Evolutionary conservation across 2,888 invertebrate species (phyloP), one percentile per base, ranked within the genome.

Genomic region (Pelosia muscerda): DNA sequence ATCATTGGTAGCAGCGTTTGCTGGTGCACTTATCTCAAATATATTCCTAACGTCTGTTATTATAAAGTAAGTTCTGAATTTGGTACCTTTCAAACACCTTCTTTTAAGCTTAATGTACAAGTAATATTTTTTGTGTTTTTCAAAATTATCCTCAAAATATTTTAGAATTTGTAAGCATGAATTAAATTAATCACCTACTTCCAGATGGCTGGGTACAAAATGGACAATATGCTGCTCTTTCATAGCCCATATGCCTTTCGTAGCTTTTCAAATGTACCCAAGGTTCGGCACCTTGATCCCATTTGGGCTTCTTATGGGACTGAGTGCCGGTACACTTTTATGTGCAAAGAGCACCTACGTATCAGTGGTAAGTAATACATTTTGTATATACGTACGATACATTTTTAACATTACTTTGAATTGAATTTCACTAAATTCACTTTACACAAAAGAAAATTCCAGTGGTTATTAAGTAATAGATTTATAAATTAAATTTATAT

Each of bases 311-410:
- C 85, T 96, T 38, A 94, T 97, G 0, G 97, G 97, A 0, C 80
- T 97, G 3, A 96, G 96, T 0, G 97, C 96, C 0, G 96, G 84
- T 78, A 97, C 83, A 85, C 91, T 97, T 28, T 97, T 97, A 97
- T 96, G 96, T 31, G 96, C 97, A 38, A 96, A 97, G 82, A 97
- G 97, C 83, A 96, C 96, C 0, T 97, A 97, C 81, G 88, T 97
- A 13, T 96, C 96, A 64, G 95, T 96, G 88, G 96, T 94, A 69
- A 87, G 15, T 38, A 13, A 54, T 4, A 54, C 11, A 54, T 54
- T 23, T 22, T 54, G 11, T 11, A 2, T 23, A 10, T 10, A 10
- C 15, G n/a, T 49, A 6, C 5, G 3, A 49, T 8, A 49, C n/a
- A 0, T 53, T 53, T 22, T 49, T n/a, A n/a, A n/a, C n/a, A 49